Base-by-base conservation (phyloP, 2,113 vertebrate species). In the Passer domesticus region DNA sequence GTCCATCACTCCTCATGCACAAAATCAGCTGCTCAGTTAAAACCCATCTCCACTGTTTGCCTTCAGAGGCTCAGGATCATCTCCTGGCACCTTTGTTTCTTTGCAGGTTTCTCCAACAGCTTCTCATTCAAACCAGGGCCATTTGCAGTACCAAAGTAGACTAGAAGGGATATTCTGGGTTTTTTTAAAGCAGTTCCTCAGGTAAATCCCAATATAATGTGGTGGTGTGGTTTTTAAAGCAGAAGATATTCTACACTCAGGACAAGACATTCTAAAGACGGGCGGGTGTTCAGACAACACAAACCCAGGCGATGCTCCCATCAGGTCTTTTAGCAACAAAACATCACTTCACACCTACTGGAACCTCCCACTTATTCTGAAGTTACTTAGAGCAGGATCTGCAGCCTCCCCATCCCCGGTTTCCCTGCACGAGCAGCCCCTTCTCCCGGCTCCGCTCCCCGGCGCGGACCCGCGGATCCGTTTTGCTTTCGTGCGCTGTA, bases 251-350 rank as follows among this genome's bases (percentile, higher is more conserved):
- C 56, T 10, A 25, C 17, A 4, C 9, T 1, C 30, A 31, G 52
- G 52, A 55, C 52, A 20, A 55, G 52, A 19, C 30, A 55, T 13
- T 19, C 53, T 31, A 55, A 53, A 55, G 30, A 55, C 30, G 50
- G 30, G 3, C 9, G 50, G 44, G 11, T 5, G 39, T 59, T 75
- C 2, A 70, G 73, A 75, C 30, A 89, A 62, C 46, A 84, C 35
- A 77, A 70, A 41, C 0, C n/a, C 0, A 2, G 43, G 59, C 52
- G 72, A 25, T 0, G 19, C 2, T 87, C 74, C 81, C 52, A 22
- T 9, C 10, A 21, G 59, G 55, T 30, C 35, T 35, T 78, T 47
- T 2, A 91, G 30, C 28, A 46, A 44, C 18, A 62, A 22, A 62
- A 28, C 46, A 37, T 4, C 59, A 27, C 7, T 35, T 59, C 15